Evolutionary conservation across 2,888 invertebrate species (phyloP), one percentile per base, ranked within the genome.

Genomic region (Lagria hirta): DNA sequence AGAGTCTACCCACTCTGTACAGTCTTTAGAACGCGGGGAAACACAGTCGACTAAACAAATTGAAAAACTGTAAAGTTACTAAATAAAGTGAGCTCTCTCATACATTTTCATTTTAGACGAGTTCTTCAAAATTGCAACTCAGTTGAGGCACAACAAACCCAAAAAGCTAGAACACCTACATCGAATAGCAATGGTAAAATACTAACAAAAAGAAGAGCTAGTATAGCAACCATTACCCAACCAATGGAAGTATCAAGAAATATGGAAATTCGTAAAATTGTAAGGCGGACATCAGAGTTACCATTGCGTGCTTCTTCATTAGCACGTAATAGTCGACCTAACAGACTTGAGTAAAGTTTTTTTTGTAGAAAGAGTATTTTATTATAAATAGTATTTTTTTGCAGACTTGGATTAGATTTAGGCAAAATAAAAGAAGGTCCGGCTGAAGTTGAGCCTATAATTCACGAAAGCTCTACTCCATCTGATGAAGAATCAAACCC

Each of bases 141-240:
- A 15, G 13, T 60, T 7, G 61, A 62, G 23, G 18, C 53, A 13
- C 24, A 51, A 21, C 38, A 32, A 14, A 18, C 17, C 48, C 50
- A 14, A 40, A 46, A 43, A 48, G 41, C 21, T 40, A 16, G 34
- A 32, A 33, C 20, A 35, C 35, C 43, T 12, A 28, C 43, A 8
- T 22, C 45, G n/a, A n/a, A n/a, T n/a, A n/a, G n/a, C 1, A 60
- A 53, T 27, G 49, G 50, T 34, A 56, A 57, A 42, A 10, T 61
- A 61, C 66, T 73, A 47, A 69, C 72, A 54, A 71, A 69, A 56
- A 68, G 78, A 58, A 68, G 79, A 52, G 78, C 78, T 34, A 78
- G 78, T 56, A 75, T 78, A 46, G 77, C 77, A 4, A 73, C 75
- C 34, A 72, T 76, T 48, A 70, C 73, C 11, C 72, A 75, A 54